These are phyloP conservation scores for Himalopsyche tibetana DNA, from an alignment of 2,888 invertebrate genomes.

Conservation along the genomic window DNA sequence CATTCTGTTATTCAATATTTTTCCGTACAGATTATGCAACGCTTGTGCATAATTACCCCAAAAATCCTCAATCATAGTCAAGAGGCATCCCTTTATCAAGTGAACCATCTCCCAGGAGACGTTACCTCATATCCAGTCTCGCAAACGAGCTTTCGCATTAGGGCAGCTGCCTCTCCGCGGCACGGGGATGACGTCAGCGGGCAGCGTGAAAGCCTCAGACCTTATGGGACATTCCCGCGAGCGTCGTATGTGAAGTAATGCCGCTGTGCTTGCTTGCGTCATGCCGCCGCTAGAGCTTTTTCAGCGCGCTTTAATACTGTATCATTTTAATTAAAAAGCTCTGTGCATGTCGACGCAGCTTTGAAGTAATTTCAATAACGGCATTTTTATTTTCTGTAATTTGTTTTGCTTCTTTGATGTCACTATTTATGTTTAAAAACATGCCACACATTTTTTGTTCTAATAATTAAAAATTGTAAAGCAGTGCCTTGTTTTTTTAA, in stretches of 20 bases:
- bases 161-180: background rate
- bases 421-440: too few species aligned
- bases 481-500: too few species aligned
- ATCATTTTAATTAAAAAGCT: conserved; percentile 34
- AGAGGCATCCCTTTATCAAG: conserved; percentile 7
- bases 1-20: too few species aligned
- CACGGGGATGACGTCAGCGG: conserved; percentile 17
- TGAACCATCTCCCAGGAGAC: conserved; percentile 5
- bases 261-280: background rate
- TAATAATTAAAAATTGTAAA: too few species aligned
- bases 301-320: conserved; percentile 31
- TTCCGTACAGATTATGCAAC: too few species aligned
- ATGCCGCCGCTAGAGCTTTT: background rate
- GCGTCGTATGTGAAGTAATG: conserved; percentile 14
- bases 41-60: too few species aligned
- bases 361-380: background rate
- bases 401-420: too few species aligned
- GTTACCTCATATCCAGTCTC: conserved; percentile 8
- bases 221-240: conserved; percentile 15
- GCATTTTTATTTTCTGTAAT: background rate
- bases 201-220: background rate
- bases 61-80: background rate
- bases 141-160: conserved; percentile 42
- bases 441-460: too few species aligned
- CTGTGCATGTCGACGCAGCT: background rate